phyloP scores from a whole-genome alignment of 2,113 vertebrate species.

The Phocoena phocoena region DNA sequence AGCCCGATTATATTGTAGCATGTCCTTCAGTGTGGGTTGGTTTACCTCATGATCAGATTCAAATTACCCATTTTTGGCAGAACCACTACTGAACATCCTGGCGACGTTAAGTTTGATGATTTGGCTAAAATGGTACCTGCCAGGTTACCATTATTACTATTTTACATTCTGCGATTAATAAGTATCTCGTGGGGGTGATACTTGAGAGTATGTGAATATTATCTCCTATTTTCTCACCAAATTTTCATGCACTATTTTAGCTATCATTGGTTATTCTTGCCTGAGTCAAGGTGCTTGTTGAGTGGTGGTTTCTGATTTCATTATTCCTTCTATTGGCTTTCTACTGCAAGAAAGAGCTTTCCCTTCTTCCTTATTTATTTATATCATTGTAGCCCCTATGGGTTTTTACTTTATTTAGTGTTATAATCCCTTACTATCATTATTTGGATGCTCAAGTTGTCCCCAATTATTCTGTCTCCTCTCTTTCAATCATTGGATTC shows the following conservation, averaged over 20 bases:
- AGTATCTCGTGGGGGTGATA: neutral
- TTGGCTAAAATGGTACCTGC: neutral
- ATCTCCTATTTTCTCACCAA: neutral
- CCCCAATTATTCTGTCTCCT: neutral
- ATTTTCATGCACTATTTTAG: neutral
- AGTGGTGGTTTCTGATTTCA: neutral
- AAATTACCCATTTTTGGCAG: neutral
- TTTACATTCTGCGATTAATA: neutral
- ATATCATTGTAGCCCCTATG: neutral
- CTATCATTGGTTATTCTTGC: neutral
- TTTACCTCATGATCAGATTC: neutral
- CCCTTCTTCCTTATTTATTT: neutral
- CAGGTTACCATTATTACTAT: neutral
- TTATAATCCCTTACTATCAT: neutral
- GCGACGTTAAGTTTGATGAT: neutral
- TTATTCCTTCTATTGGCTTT: neutral
- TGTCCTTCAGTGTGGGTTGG: neutral
- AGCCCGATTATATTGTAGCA: neutral
- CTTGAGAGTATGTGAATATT: neutral
- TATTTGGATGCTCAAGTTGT: neutral
- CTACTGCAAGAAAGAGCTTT: neutral
- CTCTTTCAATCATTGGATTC: neutral
- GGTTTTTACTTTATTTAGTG: neutral
- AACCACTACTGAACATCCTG: neutral
- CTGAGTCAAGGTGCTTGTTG: neutral